These are phyloP conservation scores for Denticeps clupeoides DNA, from an alignment of 2,797 vertebrate species.

Conservation along the genomic window DNA sequence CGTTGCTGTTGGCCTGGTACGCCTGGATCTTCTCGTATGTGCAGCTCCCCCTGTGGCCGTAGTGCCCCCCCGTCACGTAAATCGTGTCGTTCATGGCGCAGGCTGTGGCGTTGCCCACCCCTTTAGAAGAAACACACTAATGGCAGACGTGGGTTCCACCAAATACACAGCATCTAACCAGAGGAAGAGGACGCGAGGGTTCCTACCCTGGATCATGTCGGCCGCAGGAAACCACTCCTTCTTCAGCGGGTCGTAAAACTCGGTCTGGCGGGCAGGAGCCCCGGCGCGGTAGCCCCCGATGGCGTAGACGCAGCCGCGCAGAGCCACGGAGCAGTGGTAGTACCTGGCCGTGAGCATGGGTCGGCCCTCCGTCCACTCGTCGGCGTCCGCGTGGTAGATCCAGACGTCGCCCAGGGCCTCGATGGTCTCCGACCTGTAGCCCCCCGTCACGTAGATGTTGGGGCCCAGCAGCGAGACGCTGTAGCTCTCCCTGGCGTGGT, in stretches of 20 bases:
- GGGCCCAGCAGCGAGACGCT: constrained; percentile 69
- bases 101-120: constrained; percentile 66
- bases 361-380: constrained; percentile 67
- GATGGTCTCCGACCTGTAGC: constrained; percentile 63
- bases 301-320: constrained; percentile 79
- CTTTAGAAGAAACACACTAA: no score
- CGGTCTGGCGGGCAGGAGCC: constrained; percentile 76
- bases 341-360: constrained; percentile 90
- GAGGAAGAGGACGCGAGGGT: no score
- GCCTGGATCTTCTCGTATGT: constrained; percentile 71
- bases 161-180: no score
- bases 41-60: constrained; percentile 67
- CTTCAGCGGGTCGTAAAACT: constrained; percentile 87
- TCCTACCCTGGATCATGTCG: constrained; percentile 91
- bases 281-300: constrained; percentile 86
- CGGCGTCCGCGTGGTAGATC: constrained; percentile 66
- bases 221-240: constrained; percentile 83
- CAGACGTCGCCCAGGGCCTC: constrained; percentile 68
- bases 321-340: constrained; percentile 84
- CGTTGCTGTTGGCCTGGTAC: constrained; percentile 59
- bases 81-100: constrained; percentile 61
- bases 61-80: constrained; percentile 67
- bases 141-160: no score
- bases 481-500: constrained; percentile 68
- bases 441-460: constrained; percentile 68